Evolutionary conservation across 30 jellyfish, hydroid and myxozoan species (phyloP).

Genomic region (Chrysaora quinquecirrha): DNA sequence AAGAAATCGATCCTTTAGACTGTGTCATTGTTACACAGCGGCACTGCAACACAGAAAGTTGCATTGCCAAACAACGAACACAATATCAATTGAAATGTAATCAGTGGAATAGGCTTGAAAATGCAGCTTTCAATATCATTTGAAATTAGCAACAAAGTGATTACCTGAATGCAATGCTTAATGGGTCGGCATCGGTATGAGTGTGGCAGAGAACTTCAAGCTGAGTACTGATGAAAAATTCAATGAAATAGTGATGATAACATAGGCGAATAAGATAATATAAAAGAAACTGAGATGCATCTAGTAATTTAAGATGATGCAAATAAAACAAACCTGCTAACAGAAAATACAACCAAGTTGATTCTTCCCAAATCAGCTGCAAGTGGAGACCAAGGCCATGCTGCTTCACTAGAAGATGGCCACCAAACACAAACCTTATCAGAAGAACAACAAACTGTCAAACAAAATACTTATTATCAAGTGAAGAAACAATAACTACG

Average conservation of each 20-base stretch:
- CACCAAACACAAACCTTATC: constrained; percentile 86
- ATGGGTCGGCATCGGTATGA: constrained; percentile 68
- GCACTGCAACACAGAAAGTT: no score
- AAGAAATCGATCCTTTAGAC: no score
- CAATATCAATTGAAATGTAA: no score
- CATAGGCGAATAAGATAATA: not conserved
- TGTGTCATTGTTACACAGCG: no score
- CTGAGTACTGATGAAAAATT: constrained; percentile 35
- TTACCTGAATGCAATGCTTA: constrained; percentile 70
- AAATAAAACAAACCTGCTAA: constrained; percentile 16
- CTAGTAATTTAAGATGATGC: not conserved
- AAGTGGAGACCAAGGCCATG: constrained; percentile 91
- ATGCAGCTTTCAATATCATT: no score
- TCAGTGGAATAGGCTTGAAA: no score
- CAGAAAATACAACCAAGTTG: constrained; percentile 62
- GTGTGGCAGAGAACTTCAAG: constrained; percentile 54
- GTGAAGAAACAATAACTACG: not conserved
- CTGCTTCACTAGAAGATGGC: constrained; percentile 80
- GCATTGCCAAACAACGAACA: no score
- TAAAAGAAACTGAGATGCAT: not conserved
- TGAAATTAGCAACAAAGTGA: no score
- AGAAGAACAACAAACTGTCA: not conserved
- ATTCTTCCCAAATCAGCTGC: constrained; percentile 69
- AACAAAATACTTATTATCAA: not conserved
- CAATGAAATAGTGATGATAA: not conserved